Percentiles rank a stretch among this genome's conserved stretches.
phyloP scores from a whole-genome alignment of 92 coral and sea anemone genomes.

The Meandrina meandrites region DNA sequence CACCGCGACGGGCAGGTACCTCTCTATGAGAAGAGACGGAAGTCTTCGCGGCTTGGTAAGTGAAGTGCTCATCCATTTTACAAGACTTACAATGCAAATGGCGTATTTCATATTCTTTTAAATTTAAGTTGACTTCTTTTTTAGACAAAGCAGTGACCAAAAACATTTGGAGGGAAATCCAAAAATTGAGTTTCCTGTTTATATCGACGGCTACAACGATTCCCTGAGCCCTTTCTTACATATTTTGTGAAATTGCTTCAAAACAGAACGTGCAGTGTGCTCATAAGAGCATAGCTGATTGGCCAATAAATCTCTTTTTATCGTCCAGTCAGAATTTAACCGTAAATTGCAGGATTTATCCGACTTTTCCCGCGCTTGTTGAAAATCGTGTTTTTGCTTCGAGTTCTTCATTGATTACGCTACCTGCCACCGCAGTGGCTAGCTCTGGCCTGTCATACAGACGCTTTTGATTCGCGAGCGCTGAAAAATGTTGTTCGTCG shows the following conservation, averaged over 20 bases:
- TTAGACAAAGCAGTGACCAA: not conserved
- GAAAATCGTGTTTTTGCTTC: not conserved
- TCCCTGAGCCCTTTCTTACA: not conserved
- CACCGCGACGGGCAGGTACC: conserved; percentile 79
- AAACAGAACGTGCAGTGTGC: too few relatives aligned
- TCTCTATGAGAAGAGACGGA: conserved; percentile 88
- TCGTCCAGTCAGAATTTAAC: not conserved
- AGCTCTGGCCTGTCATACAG: too few relatives aligned
- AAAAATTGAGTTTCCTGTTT: not conserved
- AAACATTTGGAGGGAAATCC: not conserved
- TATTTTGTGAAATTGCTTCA: too few relatives aligned
- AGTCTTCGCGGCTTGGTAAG: conserved; percentile 79
- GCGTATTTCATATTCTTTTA: not conserved
- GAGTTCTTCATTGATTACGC: not conserved
- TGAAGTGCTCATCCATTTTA: not conserved
- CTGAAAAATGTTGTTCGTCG: too few relatives aligned
- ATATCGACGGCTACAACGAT: not conserved
- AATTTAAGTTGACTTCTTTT: not conserved
- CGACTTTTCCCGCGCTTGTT: not conserved
- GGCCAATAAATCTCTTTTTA: too few relatives aligned
- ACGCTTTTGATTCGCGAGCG: too few relatives aligned
- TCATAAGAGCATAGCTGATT: not conserved
- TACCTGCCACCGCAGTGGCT: not conserved
- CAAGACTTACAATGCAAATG: not conserved
- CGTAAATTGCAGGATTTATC: not conserved